phyloP scores from a whole-genome alignment of 2,888 invertebrate genomes.

The Eupithecia insigniata region DNA sequence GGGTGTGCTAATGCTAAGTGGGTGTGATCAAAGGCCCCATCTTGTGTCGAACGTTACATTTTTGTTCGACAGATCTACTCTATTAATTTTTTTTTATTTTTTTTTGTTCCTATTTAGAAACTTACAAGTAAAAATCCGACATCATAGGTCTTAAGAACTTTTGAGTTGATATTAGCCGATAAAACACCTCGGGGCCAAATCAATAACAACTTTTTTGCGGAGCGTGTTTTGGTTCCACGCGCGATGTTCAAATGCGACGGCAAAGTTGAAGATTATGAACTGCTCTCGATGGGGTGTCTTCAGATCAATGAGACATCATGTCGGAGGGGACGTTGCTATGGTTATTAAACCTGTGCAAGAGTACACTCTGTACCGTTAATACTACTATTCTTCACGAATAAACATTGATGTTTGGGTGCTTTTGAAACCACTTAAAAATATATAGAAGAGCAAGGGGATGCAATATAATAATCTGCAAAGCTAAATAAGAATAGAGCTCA shows the following conservation, averaged over 20 bases:
- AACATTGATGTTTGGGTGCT: not conserved
- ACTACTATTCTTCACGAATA: not conserved
- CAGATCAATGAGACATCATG: conserved; percentile 65
- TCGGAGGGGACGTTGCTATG: conserved; percentile 79
- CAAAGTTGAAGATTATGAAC: conserved; percentile 75
- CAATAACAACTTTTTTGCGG: not conserved
- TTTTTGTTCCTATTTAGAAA: not conserved
- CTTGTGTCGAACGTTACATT: not conserved
- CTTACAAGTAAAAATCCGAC: not conserved
- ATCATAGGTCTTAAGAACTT: conserved; percentile 1
- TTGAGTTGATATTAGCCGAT: conserved; percentile 4
- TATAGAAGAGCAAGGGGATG: not conserved
- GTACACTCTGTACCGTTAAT: conserved; percentile 54
- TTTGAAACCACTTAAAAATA: not conserved
- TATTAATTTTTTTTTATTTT: not conserved
- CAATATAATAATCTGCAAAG: not conserved
- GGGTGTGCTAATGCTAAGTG: not conserved
- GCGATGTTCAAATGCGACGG: conserved; percentile 53
- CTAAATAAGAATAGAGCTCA: not conserved
- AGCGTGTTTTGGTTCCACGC: not conserved
- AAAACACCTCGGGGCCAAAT: conserved; percentile 12
- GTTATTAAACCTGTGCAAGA: conserved; percentile 72
- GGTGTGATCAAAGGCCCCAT: not conserved
- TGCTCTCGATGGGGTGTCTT: conserved; percentile 74
- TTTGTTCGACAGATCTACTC: not conserved